Evolutionary conservation across 2,888 invertebrate genomes (phyloP).

Genomic region (Aquatica leii): DNA sequence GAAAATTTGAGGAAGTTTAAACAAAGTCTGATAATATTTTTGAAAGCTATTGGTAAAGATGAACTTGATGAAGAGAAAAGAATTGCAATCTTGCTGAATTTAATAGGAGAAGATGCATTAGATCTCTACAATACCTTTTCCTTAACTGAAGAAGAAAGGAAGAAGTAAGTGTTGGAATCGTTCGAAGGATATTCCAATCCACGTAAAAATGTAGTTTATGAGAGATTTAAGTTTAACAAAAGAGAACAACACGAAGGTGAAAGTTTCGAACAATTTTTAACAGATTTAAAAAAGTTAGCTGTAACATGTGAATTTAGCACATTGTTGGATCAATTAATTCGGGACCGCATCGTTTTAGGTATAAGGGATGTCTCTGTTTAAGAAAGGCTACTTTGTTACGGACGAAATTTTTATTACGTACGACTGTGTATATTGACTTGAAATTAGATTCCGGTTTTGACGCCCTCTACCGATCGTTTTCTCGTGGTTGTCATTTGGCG

Average conservation of each 20-base stretch:
- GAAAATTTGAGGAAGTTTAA: neutral
- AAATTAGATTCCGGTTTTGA: no score
- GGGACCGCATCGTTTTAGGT: neutral
- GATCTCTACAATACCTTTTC: conserved; percentile 45
- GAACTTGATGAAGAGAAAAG: conserved; percentile 29
- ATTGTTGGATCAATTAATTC: neutral
- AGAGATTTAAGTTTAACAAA: neutral
- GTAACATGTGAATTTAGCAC: neutral
- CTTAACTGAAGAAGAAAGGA: conserved; percentile 20
- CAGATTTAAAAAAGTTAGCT: neutral
- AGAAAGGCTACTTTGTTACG: neutral
- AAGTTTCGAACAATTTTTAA: neutral
- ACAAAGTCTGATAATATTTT: neutral
- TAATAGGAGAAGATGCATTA: conserved; percentile 43
- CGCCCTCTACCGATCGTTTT: no score
- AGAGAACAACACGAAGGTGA: conserved; percentile 1
- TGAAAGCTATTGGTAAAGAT: neutral
- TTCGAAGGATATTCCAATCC: neutral
- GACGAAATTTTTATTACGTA: no score
- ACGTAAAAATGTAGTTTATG: neutral
- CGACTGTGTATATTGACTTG: no score
- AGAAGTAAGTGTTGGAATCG: no score
- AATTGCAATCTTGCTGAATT: conserved; percentile 43
- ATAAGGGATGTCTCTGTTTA: neutral
- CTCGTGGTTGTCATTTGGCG: no score